Conservation (phyloP, 2,888 invertebrate species). For the Hypolimnas misippus region DNA sequence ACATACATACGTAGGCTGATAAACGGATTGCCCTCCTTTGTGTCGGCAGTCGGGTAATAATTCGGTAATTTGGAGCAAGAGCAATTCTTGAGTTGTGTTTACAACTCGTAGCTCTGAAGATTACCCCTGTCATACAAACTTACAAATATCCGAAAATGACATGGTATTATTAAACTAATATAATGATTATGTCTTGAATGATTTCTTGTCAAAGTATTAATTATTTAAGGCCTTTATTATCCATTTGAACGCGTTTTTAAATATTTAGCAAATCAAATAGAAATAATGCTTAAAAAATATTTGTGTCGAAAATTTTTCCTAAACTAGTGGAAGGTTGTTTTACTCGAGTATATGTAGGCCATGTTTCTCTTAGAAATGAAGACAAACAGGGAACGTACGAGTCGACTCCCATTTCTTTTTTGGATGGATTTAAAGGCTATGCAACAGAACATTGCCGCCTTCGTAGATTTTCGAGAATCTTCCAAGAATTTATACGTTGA, state of each 20-base stretch:
- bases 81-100: too few species aligned
- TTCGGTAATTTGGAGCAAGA: too few species aligned
- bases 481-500: conserved; percentile 1
- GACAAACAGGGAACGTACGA: conserved; percentile 28
- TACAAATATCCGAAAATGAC: too few species aligned
- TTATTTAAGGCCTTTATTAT: too few species aligned
- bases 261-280: neutral
- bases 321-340: conserved; percentile 1
- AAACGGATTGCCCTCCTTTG: too few species aligned
- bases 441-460: conserved; percentile 17
- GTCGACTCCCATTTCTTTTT: conserved; percentile 29
- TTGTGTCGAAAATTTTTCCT: neutral
- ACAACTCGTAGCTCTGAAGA: too few species aligned
- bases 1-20: too few species aligned
- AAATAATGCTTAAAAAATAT: neutral
- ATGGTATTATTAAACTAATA: too few species aligned
- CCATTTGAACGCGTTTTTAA: neutral
- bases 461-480: conserved; percentile 1
- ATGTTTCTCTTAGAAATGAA: conserved; percentile 30
- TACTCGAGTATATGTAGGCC: conserved; percentile 18
- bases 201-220: too few species aligned
- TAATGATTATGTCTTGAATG: too few species aligned
- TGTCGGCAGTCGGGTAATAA: too few species aligned
- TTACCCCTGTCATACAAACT: too few species aligned
- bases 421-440: conserved; percentile 28